phyloP scores from a whole-genome alignment of 2,888 invertebrate species.

The Tetrapedia diversipes region DNA sequence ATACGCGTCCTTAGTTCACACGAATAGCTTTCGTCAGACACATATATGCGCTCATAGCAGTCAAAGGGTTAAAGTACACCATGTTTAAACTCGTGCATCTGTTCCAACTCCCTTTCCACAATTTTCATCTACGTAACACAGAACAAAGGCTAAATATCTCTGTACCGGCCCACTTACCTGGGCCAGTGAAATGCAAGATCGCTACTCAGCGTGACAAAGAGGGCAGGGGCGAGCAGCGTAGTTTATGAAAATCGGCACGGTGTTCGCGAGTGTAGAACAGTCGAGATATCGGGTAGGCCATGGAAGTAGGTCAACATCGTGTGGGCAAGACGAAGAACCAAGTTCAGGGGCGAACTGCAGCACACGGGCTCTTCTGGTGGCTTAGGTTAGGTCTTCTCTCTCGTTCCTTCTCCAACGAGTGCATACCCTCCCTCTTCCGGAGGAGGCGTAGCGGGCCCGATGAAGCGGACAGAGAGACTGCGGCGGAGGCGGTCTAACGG shows the following conservation, averaged over 20 bases:
- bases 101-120: not conserved
- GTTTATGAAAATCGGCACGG: conserved; percentile 53
- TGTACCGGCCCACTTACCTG: not conserved
- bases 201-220: not conserved
- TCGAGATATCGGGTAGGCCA: conserved; percentile 66
- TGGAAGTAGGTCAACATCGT: conserved; percentile 80
- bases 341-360: conserved; percentile 81
- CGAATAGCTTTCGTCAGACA: no score
- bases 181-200: not conserved
- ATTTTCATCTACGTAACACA: not conserved
- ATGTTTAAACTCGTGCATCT: no score
- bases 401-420: conserved; percentile 48
- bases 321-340: conserved; percentile 77
- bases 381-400: conserved; percentile 71
- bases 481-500: conserved; percentile 72
- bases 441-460: conserved; percentile 22
- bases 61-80: no score
- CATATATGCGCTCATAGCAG: no score
- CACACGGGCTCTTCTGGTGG: conserved; percentile 64
- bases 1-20: no score
- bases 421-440: conserved; percentile 24
- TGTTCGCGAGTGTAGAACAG: conserved; percentile 38
- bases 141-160: not conserved
- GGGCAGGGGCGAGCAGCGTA: not conserved
- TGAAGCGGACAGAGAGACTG: conserved; percentile 43